phyloP scores from a whole-genome alignment of 2,797 vertebrate species.

The Erethizon dorsatum region DNA sequence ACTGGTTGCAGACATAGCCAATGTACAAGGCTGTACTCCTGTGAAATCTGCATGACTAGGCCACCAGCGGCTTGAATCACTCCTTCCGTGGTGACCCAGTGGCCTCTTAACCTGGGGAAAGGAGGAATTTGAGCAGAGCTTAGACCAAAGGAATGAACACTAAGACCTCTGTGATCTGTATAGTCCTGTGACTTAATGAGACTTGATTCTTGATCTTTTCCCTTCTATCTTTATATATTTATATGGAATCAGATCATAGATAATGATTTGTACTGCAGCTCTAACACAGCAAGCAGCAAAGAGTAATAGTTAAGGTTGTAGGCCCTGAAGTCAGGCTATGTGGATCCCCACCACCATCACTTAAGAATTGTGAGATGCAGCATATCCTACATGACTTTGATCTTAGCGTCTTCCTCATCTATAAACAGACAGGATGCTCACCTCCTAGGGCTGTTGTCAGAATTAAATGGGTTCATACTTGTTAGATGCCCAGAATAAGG shows the following conservation, averaged over 20 bases:
- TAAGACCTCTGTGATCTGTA: neutral
- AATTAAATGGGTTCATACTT: neutral
- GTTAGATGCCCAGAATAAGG: neutral
- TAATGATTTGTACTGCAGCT: neutral
- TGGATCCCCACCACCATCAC: neutral
- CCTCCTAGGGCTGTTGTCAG: neutral
- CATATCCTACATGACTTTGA: neutral
- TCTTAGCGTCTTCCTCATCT: neutral
- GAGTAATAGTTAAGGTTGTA: neutral
- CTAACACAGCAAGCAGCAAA: neutral
- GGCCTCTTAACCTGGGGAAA: neutral
- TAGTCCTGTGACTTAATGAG: neutral
- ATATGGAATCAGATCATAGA: neutral
- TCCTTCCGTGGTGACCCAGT: neutral
- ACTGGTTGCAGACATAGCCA: constrained; percentile 7
- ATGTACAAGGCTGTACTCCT: neutral
- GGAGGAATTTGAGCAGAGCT: neutral
- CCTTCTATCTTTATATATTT: neutral
- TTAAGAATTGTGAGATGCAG: neutral
- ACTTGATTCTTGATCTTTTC: neutral
- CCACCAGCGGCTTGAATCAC: neutral
- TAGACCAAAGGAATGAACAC: neutral
- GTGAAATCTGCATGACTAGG: neutral
- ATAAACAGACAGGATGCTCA: neutral
- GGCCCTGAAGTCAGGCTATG: neutral